Conservation (phyloP, 2,797 vertebrate species). For the Synaphobranchus kaupii region DNA sequence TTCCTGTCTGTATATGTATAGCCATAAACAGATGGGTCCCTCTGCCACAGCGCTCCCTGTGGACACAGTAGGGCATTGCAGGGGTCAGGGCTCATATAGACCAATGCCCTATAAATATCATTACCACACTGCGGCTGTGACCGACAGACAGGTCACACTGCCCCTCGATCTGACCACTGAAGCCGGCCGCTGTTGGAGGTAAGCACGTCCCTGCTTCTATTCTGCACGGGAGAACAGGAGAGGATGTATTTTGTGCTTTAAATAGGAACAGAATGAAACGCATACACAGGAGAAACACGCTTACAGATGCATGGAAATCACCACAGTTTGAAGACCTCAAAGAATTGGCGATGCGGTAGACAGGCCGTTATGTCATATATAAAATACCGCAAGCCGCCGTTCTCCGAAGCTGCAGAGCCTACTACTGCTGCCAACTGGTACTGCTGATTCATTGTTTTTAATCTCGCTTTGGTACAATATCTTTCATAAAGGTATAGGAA, state of each 20-base stretch:
- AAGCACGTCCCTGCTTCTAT: slow-evolving; percentile 22
- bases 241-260: background rate
- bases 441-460: background rate
- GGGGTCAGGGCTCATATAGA: slow-evolving; percentile 57
- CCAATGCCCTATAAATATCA: slow-evolving; percentile 73
- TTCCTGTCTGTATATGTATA: background rate
- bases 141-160: slow-evolving; percentile 36
- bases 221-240: background rate
- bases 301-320: background rate
- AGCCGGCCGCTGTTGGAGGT: slow-evolving; percentile 32
- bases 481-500: background rate
- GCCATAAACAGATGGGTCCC: background rate
- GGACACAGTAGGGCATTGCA: slow-evolving; percentile 35
- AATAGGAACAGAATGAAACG: background rate
- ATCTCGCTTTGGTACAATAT: background rate
- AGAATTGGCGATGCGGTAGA: background rate
- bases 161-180: slow-evolving; percentile 12
- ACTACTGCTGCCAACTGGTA: background rate
- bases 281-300: background rate
- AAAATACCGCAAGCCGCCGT: background rate
- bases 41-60: background rate
- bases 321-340: background rate
- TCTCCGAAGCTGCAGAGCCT: background rate
- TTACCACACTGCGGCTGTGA: slow-evolving; percentile 46
- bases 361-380: background rate